Percentiles rank a stretch among this genome's conserved stretches.
Conservation (phyloP, 1,140 invertebrate genomes). For the Rhyacophila brunnea region DNA sequence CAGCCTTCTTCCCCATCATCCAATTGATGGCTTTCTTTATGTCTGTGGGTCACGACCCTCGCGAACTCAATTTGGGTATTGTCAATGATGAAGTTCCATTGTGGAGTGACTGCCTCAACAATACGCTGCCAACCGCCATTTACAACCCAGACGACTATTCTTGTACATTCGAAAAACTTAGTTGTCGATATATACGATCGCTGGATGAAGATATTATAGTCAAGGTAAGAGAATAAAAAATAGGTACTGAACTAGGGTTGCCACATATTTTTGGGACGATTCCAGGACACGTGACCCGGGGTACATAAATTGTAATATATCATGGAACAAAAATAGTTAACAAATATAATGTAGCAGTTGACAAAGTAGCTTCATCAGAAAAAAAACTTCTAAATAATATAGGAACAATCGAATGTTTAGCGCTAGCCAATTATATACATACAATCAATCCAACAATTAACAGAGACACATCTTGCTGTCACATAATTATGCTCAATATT, state of each 20-base stretch:
- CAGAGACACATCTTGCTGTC: too few relatives aligned
- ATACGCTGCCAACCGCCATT: conserved; percentile 36
- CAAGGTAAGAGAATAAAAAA: conserved; percentile 36
- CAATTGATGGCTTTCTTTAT: conserved; percentile 79
- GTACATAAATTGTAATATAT: too few relatives aligned
- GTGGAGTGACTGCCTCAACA: conserved; percentile 43
- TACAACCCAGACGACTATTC: conserved; percentile 40
- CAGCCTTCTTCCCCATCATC: conserved; percentile 77
- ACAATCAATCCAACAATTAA: too few relatives aligned
- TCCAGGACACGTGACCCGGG: too few relatives aligned
- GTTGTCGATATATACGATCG: conserved; percentile 51
- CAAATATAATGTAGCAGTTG: too few relatives aligned
- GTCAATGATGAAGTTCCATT: conserved; percentile 69
- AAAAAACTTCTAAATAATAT: too few relatives aligned
- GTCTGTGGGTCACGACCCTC: conserved; percentile 76
- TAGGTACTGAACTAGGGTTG: background rate
- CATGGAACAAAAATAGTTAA: background rate
- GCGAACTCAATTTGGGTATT: conserved; percentile 68
- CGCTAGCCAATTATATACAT: too few relatives aligned
- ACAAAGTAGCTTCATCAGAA: too few relatives aligned
- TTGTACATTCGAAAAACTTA: conserved; percentile 48
- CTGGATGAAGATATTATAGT: conserved; percentile 44
- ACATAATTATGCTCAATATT: too few relatives aligned
- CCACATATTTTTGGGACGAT: too few relatives aligned
- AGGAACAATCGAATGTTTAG: too few relatives aligned